Conservation (phyloP, 2,113 vertebrate genomes). For the Callospermophilus lateralis region DNA sequence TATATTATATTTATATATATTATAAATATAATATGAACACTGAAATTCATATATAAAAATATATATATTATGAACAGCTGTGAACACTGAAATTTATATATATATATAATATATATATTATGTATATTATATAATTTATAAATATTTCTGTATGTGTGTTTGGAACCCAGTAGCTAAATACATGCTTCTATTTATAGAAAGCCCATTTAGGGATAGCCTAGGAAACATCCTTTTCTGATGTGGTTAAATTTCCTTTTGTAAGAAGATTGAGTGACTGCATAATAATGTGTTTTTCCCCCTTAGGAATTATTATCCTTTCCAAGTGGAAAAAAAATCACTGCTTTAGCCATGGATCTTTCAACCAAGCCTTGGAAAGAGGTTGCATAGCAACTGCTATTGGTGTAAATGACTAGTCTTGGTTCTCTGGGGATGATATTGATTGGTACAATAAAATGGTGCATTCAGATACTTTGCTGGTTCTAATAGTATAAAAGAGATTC, state of each 20-base stretch:
- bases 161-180: constrained; percentile 45
- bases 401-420: constrained; percentile 60
- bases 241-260: constrained; percentile 42
- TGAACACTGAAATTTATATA: background rate
- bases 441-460: constrained; percentile 54
- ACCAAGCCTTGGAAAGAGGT: constrained; percentile 39
- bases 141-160: background rate
- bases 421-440: constrained; percentile 68
- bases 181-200: constrained; percentile 30
- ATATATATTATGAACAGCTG: too few relatives aligned
- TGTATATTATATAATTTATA: background rate
- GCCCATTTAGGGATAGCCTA: background rate
- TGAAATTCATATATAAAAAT: too few relatives aligned
- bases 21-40: too few relatives aligned
- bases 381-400: constrained; percentile 71
- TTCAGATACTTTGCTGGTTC: constrained; percentile 44
- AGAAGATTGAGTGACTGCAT: constrained; percentile 7
- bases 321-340: constrained; percentile 68
- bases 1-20: background rate
- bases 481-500: constrained; percentile 36
- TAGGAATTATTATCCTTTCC: constrained; percentile 55
- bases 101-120: constrained; percentile 17
- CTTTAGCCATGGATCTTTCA: constrained; percentile 48
- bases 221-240: constrained; percentile 38
- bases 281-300: background rate